Conservation (phyloP, 2,888 invertebrate genomes). For the Gnatocerus cornutus region DNA sequence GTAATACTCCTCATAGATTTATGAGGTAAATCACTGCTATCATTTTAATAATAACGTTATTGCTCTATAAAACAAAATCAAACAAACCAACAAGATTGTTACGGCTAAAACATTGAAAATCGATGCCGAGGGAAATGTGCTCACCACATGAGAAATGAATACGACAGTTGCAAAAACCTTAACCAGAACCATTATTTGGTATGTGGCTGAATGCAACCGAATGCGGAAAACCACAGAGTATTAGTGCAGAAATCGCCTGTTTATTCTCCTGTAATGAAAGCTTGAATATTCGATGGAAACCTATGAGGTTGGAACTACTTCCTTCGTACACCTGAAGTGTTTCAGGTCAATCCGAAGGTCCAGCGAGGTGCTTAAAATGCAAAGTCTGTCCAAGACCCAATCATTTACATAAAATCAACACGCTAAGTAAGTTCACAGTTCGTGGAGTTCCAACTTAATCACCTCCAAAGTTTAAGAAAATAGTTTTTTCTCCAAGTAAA, state of each 20-base stretch:
- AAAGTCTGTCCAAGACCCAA: slow-evolving; percentile 9
- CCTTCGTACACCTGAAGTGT: slow-evolving; percentile 2
- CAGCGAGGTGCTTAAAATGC: slow-evolving; percentile 17
- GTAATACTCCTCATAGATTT: slow-evolving; percentile 3
- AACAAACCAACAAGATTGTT: too few relatives aligned
- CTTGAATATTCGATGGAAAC: slow-evolving; percentile 21
- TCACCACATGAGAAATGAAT: not conserved
- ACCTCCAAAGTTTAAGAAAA: not conserved
- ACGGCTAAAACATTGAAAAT: too few relatives aligned
- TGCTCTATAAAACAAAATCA: not conserved
- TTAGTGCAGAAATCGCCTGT: slow-evolving; percentile 15
- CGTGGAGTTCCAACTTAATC: not conserved
- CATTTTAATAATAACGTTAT: not conserved
- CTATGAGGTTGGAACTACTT: slow-evolving; percentile 6
- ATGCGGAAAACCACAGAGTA: slow-evolving; percentile 14
- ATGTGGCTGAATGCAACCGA: not conserved
- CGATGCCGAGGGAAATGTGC: not conserved
- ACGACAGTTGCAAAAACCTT: slow-evolving; percentile 4
- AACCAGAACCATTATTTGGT: not conserved
- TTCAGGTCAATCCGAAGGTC: slow-evolving; percentile 9
- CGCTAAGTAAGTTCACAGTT: not conserved
- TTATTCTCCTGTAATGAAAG: slow-evolving; percentile 6
- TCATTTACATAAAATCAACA: slow-evolving; percentile 16
- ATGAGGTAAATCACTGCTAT: slow-evolving; percentile 1
- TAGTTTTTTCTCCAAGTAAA: too few relatives aligned